Conservation (phyloP, 2,113 vertebrate genomes). For the Vombatus ursinus region DNA sequence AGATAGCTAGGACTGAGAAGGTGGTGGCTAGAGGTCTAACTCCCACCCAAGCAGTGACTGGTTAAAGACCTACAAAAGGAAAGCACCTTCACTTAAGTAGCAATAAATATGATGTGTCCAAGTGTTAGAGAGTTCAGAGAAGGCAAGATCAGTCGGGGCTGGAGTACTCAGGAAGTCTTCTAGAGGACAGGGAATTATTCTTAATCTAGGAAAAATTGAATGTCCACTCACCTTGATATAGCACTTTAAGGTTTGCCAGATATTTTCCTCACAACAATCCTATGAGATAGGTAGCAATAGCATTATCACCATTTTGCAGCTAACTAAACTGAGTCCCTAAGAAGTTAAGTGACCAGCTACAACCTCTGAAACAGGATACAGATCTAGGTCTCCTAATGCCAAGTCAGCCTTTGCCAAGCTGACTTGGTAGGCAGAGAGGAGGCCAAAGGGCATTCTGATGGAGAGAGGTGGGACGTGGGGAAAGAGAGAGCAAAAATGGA, state of each 20-base stretch:
- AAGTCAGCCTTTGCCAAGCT: not conserved
- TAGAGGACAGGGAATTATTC: not conserved
- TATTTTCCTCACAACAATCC: not conserved
- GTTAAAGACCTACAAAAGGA: not conserved
- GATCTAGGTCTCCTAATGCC: not conserved
- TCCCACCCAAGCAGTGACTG: not conserved
- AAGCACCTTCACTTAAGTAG: not conserved
- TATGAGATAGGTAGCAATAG: not conserved
- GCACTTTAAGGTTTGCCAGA: not conserved
- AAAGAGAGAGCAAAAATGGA: not conserved
- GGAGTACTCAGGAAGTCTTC: not conserved
- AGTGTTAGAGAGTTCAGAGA: not conserved
- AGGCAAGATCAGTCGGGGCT: not conserved
- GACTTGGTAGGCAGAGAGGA: not conserved
- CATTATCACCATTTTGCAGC: not conserved
- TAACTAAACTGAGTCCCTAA: not conserved
- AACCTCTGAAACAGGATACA: not conserved
- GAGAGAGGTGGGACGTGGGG: not conserved
- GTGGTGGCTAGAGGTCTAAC: not conserved
- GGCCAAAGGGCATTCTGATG: not conserved
- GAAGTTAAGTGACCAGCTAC: not conserved
- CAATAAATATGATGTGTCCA: not conserved
- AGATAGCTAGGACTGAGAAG: not conserved
- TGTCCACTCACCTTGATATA: not conserved
- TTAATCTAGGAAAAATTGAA: not conserved